Evolutionary conservation across 2,797 vertebrate genomes (phyloP), one percentile per base, ranked within the genome.

Genomic region (Microhierax caerulescens): DNA sequence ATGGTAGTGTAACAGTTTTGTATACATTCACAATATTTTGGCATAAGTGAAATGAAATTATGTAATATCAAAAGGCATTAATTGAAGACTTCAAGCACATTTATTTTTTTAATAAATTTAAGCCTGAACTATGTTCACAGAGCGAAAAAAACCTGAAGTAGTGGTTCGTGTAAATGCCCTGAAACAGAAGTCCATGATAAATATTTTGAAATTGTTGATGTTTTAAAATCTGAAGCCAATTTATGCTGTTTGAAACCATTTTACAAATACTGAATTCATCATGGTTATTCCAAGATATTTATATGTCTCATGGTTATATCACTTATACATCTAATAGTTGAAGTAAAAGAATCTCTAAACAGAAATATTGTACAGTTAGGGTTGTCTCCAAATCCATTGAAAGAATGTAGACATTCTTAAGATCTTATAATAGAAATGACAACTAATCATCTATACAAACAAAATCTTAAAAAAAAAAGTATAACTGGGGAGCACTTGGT

Each of bases 401-500:
- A 87, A 74, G 9, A 67, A 74, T n/a, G 13, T 3, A 65, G 23
- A 27, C 5, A 53, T 90, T 65, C 11, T 56, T 30, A 51, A n/a
- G 8, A 61, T 50, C 5, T 17, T 50, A 34, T 21, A 50, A 64
- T 24, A 51, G 54, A 81, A 74, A 25, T 2, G 74, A 27, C 5
- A 30, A 60, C 5, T 10, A 53, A 67, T 23, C 2, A 37, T 54
- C 41, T 54, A 39, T 11, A 80, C 1, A 39, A 86, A 53, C 1
- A 75, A 87, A 73, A 37, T 47, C 9, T 36, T 18, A 30, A 64
- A 60, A 76, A 64, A 60, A 76, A 41, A 39, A 14, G 23, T 4
- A 10, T 4, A 43, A 43, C 41, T 3, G 2, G 7, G 7, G 13
- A 2, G 2, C 2, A 34, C 5, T 64, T 81, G 10, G 6, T 3